Conservation (phyloP, 2,113 vertebrate genomes). For the Suricata suricatta region DNA sequence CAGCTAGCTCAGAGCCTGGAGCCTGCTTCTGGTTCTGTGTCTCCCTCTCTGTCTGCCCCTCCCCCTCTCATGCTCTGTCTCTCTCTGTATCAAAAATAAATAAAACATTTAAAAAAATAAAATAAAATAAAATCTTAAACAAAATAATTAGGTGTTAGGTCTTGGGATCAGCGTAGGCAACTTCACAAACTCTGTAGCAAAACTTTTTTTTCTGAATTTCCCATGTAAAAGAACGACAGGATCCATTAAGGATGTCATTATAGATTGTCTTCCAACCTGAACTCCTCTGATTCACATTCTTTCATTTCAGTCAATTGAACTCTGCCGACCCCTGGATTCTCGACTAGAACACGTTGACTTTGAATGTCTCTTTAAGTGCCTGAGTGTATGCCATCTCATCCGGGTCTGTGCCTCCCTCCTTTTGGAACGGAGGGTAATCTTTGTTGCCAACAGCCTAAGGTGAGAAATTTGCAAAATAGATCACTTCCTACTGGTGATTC, state of each 20-base stretch:
- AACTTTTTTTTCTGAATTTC: neutral
- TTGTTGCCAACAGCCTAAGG: slow-evolving; percentile 97
- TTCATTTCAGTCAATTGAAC: slow-evolving; percentile 90
- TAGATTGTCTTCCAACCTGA: neutral
- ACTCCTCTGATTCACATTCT: neutral
- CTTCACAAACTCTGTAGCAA: neutral
- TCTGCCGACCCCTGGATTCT: slow-evolving; percentile 95
- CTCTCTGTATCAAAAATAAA: no score
- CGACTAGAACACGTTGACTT: slow-evolving; percentile 98
- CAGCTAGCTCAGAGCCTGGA: no score
- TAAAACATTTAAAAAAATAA: neutral
- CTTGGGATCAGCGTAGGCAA: neutral
- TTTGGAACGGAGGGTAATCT: slow-evolving; percentile 97
- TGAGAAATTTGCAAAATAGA: slow-evolving; percentile 70
- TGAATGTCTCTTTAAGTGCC: slow-evolving; percentile 93
- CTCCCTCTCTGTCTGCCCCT: no score
- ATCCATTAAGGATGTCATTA: neutral
- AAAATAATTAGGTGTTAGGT: neutral
- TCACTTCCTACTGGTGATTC: neutral
- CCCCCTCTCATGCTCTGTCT: no score
- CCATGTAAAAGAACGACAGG: neutral
- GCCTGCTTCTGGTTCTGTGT: no score
- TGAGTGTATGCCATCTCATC: slow-evolving; percentile 90
- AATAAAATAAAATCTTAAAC: neutral
- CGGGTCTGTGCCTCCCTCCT: slow-evolving; percentile 95